Conservation (phyloP, 2,113 vertebrate genomes). For the Plotosus lineatus region DNA sequence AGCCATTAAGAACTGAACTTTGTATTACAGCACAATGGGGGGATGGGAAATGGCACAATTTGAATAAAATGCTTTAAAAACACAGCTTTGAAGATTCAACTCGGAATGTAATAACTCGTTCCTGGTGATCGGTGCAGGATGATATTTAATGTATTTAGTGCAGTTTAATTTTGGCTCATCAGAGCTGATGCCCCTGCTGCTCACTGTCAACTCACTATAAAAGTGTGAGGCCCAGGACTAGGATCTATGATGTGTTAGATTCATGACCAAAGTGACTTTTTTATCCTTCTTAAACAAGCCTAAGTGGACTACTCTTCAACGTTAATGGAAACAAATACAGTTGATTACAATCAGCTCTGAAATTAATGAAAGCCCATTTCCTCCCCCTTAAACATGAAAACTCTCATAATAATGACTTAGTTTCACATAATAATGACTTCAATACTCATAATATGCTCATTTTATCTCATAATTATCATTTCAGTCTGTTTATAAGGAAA, state of each 20-base stretch:
- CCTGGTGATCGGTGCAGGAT: background rate
- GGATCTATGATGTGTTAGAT: no score
- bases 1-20: constrained; percentile 59
- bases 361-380: no score
- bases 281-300: background rate
- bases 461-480: no score
- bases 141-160: background rate
- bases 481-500: no score
- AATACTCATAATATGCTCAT: no score
- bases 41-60: background rate
- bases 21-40: constrained; percentile 36
- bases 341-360: background rate
- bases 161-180: background rate
- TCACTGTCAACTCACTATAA: background rate
- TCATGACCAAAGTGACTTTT: no score
- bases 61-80: background rate
- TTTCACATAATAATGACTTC: no score
- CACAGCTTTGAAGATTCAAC: background rate
- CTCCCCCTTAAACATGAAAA: no score
- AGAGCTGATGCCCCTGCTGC: background rate
- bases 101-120: background rate
- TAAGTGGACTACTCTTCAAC: background rate
- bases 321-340: background rate
- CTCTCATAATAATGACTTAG: no score
- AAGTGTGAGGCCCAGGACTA: background rate